These are phyloP conservation scores for Amia ocellicauda DNA, from an alignment of 2,113 vertebrate genomes.

Conservation along the genomic window DNA sequence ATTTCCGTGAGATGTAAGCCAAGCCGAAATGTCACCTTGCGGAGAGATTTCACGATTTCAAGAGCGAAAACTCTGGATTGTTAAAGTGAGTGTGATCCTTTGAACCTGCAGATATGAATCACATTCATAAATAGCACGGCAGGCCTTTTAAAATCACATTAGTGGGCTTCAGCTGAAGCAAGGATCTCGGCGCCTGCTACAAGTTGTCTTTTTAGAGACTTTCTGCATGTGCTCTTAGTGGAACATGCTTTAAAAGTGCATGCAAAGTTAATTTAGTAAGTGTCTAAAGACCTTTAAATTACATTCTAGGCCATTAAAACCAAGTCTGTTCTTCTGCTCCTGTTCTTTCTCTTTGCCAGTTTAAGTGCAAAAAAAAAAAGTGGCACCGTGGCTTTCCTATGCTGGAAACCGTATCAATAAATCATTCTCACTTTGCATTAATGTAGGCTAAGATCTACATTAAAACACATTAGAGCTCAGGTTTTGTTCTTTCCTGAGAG, in stretches of 20 bases:
- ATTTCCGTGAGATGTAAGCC: too few species aligned
- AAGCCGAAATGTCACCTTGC: too few species aligned
- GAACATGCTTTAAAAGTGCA: constrained; percentile 24
- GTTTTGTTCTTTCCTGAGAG: constrained; percentile 45
- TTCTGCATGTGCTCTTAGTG: constrained; percentile 12
- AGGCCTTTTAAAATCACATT: constrained; percentile 5
- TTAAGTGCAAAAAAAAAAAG: constrained; percentile 36
- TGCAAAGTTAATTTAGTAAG: constrained; percentile 29
- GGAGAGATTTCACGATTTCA: too few species aligned
- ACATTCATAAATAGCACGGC: background rate
- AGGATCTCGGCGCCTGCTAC: constrained; percentile 14
- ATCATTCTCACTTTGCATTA: constrained; percentile 27
- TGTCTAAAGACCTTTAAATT: constrained; percentile 23
- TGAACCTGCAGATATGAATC: constrained; percentile 1
- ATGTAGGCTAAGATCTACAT: constrained; percentile 33
- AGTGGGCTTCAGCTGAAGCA: constrained; percentile 11
- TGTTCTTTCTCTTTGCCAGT: constrained; percentile 37
- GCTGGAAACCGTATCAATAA: constrained; percentile 12
- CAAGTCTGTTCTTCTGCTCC: constrained; percentile 43
- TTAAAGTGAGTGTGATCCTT: too few species aligned
- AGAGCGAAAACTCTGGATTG: too few species aligned
- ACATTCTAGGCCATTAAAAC: constrained; percentile 30
- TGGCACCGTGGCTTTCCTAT: background rate
- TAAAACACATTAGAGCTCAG: constrained; percentile 36
- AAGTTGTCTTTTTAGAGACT: background rate